Percentiles rank a stretch among this genome's conserved stretches.
These are phyloP conservation scores for Palaemon carinicauda DNA, from an alignment of 1,140 invertebrate species.

Conservation along the genomic window DNA sequence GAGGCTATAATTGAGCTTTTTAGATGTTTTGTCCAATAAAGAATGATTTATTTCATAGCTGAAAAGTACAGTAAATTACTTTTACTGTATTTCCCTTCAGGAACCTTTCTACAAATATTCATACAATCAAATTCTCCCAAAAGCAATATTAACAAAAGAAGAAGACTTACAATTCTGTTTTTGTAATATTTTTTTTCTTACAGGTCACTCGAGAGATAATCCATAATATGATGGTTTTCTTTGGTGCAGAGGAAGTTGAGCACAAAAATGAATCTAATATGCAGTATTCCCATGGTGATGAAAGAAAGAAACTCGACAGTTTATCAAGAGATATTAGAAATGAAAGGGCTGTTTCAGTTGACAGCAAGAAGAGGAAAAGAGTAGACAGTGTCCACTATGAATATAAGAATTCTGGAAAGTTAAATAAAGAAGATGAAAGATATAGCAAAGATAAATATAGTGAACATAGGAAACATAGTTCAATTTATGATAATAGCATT, in stretches of 20 bases:
- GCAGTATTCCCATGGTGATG: no score
- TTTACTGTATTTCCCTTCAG: no score
- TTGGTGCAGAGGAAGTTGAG: background rate
- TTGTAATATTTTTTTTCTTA: background rate
- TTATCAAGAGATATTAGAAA: background rate
- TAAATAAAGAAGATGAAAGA: background rate
- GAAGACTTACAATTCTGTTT: background rate
- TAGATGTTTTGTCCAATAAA: no score
- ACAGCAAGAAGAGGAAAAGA: background rate
- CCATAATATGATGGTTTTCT: constrained; percentile 25
- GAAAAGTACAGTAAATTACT: no score
- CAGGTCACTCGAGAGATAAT: constrained; percentile 34
- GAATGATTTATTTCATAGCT: no score
- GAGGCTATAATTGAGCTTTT: no score
- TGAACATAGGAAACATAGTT: no score
- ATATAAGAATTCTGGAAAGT: background rate
- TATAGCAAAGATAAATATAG: background rate
- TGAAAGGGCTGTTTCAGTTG: background rate
- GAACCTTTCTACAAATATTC: no score
- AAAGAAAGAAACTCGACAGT: background rate
- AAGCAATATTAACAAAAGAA: no score
- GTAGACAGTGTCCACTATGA: background rate
- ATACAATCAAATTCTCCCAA: no score
- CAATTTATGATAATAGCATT: no score
- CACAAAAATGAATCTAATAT: background rate